Conservation (phyloP, 2,888 invertebrate species). For the Calameuta pallipes region DNA sequence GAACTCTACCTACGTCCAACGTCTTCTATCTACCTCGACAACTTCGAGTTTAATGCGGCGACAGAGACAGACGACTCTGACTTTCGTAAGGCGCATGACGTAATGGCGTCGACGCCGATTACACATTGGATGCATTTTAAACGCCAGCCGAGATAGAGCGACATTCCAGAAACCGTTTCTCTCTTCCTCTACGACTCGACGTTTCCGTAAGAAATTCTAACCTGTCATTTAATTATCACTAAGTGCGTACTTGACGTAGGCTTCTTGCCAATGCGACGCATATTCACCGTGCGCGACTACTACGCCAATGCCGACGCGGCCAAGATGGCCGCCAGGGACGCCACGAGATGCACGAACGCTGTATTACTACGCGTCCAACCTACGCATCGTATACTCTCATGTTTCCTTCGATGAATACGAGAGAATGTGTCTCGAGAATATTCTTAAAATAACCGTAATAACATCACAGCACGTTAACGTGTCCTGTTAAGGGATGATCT, state of each 20-base stretch:
- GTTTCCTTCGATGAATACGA: neutral
- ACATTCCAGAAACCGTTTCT: neutral
- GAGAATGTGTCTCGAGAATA: neutral
- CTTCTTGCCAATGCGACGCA: neutral
- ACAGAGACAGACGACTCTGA: neutral
- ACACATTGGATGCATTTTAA: neutral
- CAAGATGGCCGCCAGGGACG: neutral
- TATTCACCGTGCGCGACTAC: neutral
- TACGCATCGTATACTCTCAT: neutral
- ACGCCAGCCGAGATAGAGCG: neutral
- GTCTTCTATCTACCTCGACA: neutral
- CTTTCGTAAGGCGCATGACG: slow-evolving; percentile 57
- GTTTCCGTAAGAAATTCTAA: neutral
- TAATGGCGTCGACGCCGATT: slow-evolving; percentile 47
- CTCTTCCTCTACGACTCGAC: neutral
- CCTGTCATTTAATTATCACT: neutral
- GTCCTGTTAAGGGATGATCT: neutral
- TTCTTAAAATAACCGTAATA: neutral
- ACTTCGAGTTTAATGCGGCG: neutral
- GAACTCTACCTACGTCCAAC: neutral
- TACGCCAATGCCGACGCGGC: slow-evolving; percentile 7
- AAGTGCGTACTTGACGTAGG: neutral
- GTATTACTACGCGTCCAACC: neutral
- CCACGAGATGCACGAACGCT: neutral
- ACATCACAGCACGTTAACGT: neutral